Evolutionary conservation across 1,140 invertebrate species (phyloP).

Genomic region (Archivesica marissinica): DNA sequence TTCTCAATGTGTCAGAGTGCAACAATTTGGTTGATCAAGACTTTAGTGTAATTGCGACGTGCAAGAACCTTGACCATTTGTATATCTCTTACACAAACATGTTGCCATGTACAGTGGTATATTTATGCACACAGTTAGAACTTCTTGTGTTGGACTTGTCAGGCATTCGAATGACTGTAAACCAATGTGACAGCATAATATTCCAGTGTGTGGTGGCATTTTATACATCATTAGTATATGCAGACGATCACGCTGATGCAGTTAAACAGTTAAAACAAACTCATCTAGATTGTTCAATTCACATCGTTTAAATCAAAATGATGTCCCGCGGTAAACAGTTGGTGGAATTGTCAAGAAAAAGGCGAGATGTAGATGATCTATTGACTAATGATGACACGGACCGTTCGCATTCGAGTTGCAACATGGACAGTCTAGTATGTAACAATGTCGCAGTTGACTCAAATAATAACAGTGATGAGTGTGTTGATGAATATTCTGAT

Average conservation of each 20-base stretch:
- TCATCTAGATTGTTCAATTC: constrained; percentile 25
- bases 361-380: neutral
- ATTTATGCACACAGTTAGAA: neutral
- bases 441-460: too few species aligned
- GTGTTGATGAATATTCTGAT: neutral
- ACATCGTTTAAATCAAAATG: constrained; percentile 13
- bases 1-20: constrained; percentile 38
- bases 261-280: neutral
- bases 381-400: too few species aligned
- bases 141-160: constrained; percentile 27
- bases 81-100: constrained; percentile 38
- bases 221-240: neutral
- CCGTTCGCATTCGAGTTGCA: too few species aligned
- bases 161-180: neutral
- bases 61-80: neutral
- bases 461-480: constrained; percentile 21
- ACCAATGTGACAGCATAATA: constrained; percentile 10
- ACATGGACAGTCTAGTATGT: too few species aligned
- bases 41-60: neutral
- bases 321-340: constrained; percentile 2
- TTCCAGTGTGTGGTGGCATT: neutral
- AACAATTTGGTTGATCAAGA: constrained; percentile 27
- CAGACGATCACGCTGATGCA: neutral
- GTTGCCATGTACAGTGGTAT: constrained; percentile 4
- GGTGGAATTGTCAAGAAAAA: too few species aligned